Percentiles rank a stretch among this genome's conserved stretches.
These are phyloP conservation scores for Salarias fasciatus DNA, from an alignment of 2,797 vertebrate species.

Conservation along the genomic window DNA sequence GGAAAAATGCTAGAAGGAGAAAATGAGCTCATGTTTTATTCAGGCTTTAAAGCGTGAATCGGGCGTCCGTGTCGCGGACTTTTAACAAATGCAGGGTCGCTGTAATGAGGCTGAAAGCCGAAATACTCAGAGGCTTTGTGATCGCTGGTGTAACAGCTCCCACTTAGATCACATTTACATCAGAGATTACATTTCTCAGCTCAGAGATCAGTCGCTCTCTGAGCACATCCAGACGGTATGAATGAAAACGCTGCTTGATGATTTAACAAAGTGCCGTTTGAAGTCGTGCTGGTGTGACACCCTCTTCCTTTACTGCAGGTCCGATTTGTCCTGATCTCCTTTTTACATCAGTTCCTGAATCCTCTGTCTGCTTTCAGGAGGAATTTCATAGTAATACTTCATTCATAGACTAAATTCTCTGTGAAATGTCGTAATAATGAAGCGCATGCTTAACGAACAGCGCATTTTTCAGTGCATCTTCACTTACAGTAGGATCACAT, in stretches of 20 bases:
- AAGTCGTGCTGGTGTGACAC: too few species aligned
- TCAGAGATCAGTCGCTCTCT: slow-evolving; percentile 2
- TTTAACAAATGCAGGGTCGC: not conserved
- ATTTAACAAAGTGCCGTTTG: too few species aligned
- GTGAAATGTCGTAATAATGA: too few species aligned
- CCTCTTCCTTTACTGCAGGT: too few species aligned
- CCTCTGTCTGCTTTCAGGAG: too few species aligned
- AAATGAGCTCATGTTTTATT: slow-evolving; percentile 33
- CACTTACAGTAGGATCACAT: too few species aligned
- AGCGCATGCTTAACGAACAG: too few species aligned
- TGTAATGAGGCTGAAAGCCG: slow-evolving; percentile 12
- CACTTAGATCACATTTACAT: slow-evolving; percentile 18
- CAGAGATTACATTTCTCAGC: slow-evolving; percentile 14
- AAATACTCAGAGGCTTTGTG: slow-evolving; percentile 8
- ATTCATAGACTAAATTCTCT: too few species aligned
- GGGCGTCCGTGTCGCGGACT: not conserved
- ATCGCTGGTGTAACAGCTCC: slow-evolving; percentile 4
- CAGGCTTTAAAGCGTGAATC: not conserved
- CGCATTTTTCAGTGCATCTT: too few species aligned
- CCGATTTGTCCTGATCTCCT: too few species aligned
- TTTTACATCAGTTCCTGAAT: too few species aligned
- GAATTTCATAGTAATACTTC: too few species aligned
- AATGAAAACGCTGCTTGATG: slow-evolving; percentile 9
- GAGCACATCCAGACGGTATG: not conserved
- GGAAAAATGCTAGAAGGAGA: not conserved